Conservation (phyloP, 2,888 invertebrate genomes). For the Parascotia fuliginaria region DNA sequence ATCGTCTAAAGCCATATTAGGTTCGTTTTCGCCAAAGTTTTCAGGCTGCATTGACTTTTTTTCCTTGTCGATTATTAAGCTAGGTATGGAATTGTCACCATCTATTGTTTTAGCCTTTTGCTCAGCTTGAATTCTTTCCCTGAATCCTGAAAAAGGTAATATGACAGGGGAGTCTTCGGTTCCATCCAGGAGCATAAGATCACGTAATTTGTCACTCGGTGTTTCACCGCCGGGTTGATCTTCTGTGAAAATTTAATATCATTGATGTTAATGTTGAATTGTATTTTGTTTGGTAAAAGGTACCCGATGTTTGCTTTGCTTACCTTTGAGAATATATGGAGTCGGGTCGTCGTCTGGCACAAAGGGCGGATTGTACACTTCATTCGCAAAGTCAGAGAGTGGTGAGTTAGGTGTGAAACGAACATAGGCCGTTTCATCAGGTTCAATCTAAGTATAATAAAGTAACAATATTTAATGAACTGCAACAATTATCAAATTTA, state of each 20-base stretch:
- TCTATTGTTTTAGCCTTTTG: constrained; percentile 50
- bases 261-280: too few species aligned
- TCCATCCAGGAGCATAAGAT: constrained; percentile 67
- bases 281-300: too few species aligned
- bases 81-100: constrained; percentile 40
- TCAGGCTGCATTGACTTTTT: constrained; percentile 68
- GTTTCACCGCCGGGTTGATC: constrained; percentile 54
- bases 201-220: constrained; percentile 73
- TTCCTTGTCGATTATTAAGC: constrained; percentile 61
- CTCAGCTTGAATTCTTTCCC: constrained; percentile 74
- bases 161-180: constrained; percentile 70
- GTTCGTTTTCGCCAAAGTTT: constrained; percentile 54
- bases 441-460: constrained; percentile 74
- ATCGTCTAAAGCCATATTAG: constrained; percentile 65
- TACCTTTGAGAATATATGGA: constrained; percentile 68
- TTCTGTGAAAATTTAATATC: constrained; percentile 19
- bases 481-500: not conserved
- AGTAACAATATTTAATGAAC: not conserved
- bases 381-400: constrained; percentile 90
- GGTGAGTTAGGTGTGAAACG: constrained; percentile 90
- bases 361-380: constrained; percentile 91
- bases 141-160: constrained; percentile 75
- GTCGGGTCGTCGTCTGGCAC: constrained; percentile 77
- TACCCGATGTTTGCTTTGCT: not conserved
- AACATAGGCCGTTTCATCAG: constrained; percentile 91